Evolutionary conservation across 2,888 invertebrate genomes (phyloP).

Genomic region (Portevinia maculata): DNA sequence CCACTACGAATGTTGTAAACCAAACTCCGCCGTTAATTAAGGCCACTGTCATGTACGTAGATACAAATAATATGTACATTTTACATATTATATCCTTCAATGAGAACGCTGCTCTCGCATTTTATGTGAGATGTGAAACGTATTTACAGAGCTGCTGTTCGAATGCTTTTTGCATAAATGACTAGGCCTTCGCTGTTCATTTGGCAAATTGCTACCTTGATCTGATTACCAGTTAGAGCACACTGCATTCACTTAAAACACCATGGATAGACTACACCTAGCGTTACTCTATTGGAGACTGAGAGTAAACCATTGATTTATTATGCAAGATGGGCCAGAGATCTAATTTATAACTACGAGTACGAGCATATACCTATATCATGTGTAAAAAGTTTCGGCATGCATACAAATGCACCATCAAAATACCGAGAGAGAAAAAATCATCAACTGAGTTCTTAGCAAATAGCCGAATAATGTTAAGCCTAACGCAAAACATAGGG

Average conservation of each 20-base stretch:
- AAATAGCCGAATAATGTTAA: conserved; percentile 13
- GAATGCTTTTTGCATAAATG: conserved; percentile 64
- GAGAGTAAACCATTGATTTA: conserved; percentile 44
- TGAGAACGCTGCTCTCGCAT: background rate
- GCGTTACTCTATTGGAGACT: conserved; percentile 19
- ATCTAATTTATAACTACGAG: conserved; percentile 42
- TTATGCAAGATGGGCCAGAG: conserved; percentile 63
- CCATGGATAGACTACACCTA: conserved; percentile 6
- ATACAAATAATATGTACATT: too few relatives aligned
- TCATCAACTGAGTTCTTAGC: too few relatives aligned
- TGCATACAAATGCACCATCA: conserved; percentile 41
- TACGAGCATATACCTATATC: background rate
- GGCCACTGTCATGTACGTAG: conserved; percentile 20
- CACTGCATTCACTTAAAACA: conserved; percentile 43
- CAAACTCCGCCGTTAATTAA: conserved; percentile 1
- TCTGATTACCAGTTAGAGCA: conserved; percentile 67
- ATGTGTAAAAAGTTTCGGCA: conserved; percentile 29
- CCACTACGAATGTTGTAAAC: conserved; percentile 5
- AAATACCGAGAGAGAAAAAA: too few relatives aligned
- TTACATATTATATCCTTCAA: background rate
- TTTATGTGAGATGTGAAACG: conserved; percentile 3
- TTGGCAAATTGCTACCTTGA: conserved; percentile 69
- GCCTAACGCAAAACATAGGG: conserved; percentile 5
- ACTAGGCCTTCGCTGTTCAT: conserved; percentile 56
- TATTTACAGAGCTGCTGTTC: conserved; percentile 15